These are phyloP conservation scores for Neoascia interrupta DNA, from an alignment of 2,888 invertebrate genomes.

Conservation along the genomic window DNA sequence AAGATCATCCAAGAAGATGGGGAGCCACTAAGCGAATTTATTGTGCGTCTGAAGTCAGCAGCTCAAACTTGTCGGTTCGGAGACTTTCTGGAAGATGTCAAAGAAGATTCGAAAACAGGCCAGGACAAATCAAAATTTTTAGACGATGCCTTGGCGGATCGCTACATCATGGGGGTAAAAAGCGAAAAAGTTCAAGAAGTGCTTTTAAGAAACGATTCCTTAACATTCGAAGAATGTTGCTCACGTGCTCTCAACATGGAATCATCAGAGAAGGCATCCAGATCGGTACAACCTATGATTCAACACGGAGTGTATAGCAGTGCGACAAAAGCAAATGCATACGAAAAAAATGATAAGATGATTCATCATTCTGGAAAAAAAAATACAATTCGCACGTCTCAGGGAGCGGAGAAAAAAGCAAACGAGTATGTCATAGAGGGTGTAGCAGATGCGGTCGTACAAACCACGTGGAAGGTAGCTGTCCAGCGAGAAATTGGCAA, in stretches of 20 bases:
- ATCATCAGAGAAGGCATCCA: not conserved
- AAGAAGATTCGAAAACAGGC: not conserved
- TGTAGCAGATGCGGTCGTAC: too few relatives aligned
- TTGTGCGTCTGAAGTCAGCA: conserved; percentile 21
- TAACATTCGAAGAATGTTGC: not conserved
- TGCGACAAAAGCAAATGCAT: too few relatives aligned
- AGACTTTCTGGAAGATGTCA: conserved; percentile 1
- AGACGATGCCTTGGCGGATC: conserved; percentile 26
- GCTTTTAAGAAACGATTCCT: not conserved
- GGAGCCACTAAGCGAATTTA: conserved; percentile 29
- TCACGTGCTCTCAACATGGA: not conserved
- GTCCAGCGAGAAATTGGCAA: conserved; percentile 4
- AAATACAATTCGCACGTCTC: too few relatives aligned
- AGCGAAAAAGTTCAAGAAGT: conserved; percentile 16
- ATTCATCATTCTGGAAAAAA: too few relatives aligned
- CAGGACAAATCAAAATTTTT: not conserved
- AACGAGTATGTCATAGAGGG: too few relatives aligned
- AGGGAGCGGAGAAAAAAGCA: too few relatives aligned
- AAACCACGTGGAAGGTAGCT: not conserved
- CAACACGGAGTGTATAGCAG: not conserved
- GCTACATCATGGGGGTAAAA: conserved; percentile 68
- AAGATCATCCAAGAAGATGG: conserved; percentile 32
- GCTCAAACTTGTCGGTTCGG: conserved; percentile 29
- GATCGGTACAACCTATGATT: not conserved
- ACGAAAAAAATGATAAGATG: too few relatives aligned